Base-by-base conservation (phyloP, 2,888 invertebrate genomes). In the Empis livida region DNA sequence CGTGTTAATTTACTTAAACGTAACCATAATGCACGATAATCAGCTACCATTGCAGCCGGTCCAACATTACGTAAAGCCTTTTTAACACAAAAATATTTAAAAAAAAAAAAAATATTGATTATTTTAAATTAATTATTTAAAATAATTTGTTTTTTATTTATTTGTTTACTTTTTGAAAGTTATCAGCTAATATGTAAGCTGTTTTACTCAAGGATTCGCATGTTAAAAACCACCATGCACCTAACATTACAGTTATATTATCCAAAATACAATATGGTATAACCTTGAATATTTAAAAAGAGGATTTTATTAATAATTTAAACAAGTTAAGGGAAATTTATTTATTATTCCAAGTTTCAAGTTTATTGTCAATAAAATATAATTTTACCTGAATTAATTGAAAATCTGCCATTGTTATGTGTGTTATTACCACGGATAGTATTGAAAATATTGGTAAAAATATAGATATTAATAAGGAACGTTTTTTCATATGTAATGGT, bases 1-100 rank as follows among this genome's bases (percentile, higher is more conserved):
- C 81, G 68, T 0, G 79, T 77, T 10, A 83, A 68, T 63, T 79
- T 80, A 63, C 82, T 82, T 17, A 84, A 62, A 1, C 82, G 75
- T 46, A 84, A 72, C 84, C 84, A 84, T 1, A 84, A 65, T 0
- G 80, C 77, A 3, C 84, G 73, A 58, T 82, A 84, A 55, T 82
- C 78, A 0, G 82, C 79, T 0, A 84, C 79, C 67, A 77, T 76
- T 3, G 75, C 73, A 0, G 82, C 80, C 0, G 82, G 81, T 0
- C 82, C 82, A 42, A 82, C 73, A 56, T 82, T 73, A 31, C 77
- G 78, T 9, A 84, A 68, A 10, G 82, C 79, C 73, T 79, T 31
- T 13, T 16, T 40, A 15, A 55, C 37, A 49, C 49, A 45, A 38
- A 44, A 46, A 23, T 17, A n/a, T n/a, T 27, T 16, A 32, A 32